These are phyloP conservation scores for Neolamprologus sp. DNA, from an alignment of 2,113 vertebrate genomes.

Conservation along the genomic window DNA sequence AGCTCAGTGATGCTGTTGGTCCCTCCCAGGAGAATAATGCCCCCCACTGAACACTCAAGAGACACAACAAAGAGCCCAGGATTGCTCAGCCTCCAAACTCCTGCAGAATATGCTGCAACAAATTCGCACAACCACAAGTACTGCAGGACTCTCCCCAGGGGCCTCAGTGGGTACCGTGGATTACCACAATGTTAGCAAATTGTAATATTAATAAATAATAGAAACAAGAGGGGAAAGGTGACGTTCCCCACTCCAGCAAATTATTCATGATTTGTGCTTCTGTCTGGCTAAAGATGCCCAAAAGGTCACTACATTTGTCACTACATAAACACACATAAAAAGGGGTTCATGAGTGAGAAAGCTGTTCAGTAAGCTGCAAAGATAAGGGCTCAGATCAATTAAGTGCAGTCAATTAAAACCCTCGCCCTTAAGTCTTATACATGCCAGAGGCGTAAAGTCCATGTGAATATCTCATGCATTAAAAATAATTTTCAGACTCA, in stretches of 20 bases:
- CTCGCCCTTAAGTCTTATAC: background rate
- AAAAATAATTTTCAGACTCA: background rate
- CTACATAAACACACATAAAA: background rate
- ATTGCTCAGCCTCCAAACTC: background rate
- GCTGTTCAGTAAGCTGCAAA: background rate
- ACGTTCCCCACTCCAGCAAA: background rate
- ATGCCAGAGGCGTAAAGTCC: fast-evolving
- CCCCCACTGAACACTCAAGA: background rate
- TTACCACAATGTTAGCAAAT: background rate
- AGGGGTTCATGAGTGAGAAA: background rate
- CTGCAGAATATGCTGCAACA: background rate
- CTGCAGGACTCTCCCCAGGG: background rate
- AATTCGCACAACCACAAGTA: background rate
- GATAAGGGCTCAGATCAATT: background rate
- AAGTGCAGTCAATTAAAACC: background rate
- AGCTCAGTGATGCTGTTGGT: background rate
- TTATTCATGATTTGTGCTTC: background rate
- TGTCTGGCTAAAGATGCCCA: background rate
- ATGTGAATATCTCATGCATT: background rate
- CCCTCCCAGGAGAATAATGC: background rate
- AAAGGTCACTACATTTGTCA: background rate
- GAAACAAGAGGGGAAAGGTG: background rate
- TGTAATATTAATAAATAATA: background rate
- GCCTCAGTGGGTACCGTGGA: background rate
- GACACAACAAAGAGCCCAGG: background rate